Conservation (phyloP, 30 jellyfish, hydroid and myxozoan genomes). For the Chironex yamaguchii region DNA sequence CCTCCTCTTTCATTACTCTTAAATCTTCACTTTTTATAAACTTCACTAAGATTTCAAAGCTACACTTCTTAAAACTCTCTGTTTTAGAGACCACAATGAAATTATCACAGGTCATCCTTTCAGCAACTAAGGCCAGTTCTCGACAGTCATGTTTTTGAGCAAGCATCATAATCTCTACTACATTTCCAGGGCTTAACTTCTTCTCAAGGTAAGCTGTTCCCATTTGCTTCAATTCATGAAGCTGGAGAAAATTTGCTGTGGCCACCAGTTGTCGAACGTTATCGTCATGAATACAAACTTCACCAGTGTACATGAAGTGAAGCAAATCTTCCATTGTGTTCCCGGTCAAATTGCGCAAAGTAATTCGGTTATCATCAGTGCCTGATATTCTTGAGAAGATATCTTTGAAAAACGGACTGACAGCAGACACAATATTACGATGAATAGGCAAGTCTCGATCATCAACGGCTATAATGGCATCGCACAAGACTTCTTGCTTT, state of each 20-base stretch:
- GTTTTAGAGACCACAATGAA: constrained; percentile 85
- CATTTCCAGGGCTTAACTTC: constrained; percentile 82
- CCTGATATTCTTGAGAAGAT: constrained; percentile 77
- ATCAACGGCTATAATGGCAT: constrained; percentile 92
- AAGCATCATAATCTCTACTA: constrained; percentile 81
- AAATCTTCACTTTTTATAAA: constrained; percentile 88
- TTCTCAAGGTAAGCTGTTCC: constrained; percentile 80
- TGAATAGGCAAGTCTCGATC: constrained; percentile 87
- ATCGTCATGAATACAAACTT: constrained; percentile 93
- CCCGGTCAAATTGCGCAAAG: constrained; percentile 78
- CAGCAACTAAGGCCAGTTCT: constrained; percentile 63
- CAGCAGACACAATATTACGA: constrained; percentile 80
- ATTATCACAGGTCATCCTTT: constrained; percentile 77
- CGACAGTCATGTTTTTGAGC: constrained; percentile 87
- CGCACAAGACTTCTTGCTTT: constrained; percentile 83
- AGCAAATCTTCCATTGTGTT: constrained; percentile 89
- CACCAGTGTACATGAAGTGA: constrained; percentile 97
- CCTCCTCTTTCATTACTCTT: constrained; percentile 92
- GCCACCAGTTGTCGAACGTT: constrained; percentile 96
- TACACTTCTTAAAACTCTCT: constrained; percentile 76
- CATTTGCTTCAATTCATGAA: constrained; percentile 87
- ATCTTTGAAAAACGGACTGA: constrained; percentile 87
- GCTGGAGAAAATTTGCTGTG: constrained; percentile 88
- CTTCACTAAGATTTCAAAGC: constrained; percentile 72
- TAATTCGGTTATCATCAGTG: constrained; percentile 80